Base-by-base conservation (phyloP, 2,113 vertebrate genomes). In the Cephalopterus ornatus region DNA sequence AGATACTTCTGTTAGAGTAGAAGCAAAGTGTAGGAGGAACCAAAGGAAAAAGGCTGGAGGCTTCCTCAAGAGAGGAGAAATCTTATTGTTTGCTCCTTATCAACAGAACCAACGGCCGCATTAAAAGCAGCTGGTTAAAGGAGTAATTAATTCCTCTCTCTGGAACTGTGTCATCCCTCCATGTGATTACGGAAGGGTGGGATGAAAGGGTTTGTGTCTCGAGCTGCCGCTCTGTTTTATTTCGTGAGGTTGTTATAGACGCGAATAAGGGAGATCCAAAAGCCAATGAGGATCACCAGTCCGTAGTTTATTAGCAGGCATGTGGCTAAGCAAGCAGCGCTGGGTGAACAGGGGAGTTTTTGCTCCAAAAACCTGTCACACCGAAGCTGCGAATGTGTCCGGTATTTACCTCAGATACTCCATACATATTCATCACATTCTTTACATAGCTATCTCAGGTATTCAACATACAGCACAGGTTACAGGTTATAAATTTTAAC, bases 51-150 rank as follows among this genome's bases (percentile, higher is more conserved):
- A 61, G 89, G 42, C 68, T 88, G 67, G 39, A 71, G 85, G 55
- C 35, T 77, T 91, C 76, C 74, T 72, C 11, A 20, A 30, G 58
- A 66, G 73, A 62, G 47, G 63, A 58, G 61, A 67, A 89, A 66
- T 47, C 56, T 74, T 42, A 27, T 78, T 91, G 47, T 92, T 89
- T 17, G 9, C 65, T 92, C 56, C 88, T 96, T 94, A 95, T 94
- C 56, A 28, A 27, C 62, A 49, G 27, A 67, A 88, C 62, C 78
- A 70, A 89, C 11, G 41, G 53, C 37, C 50, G 41, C 37, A 24
- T 50, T 21, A 80, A 90, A 72, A 27, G 56, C 67, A 74, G 44
- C 76, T 77, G 79, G 61, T 44, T 88, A 58, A 79, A 30, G 4
- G 5, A 42, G 0, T 28, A 78, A 90, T 87, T 88, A 67, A 81